Base-by-base conservation (phyloP, 2,113 vertebrate species). In the Myotis lucifugus region DNA sequence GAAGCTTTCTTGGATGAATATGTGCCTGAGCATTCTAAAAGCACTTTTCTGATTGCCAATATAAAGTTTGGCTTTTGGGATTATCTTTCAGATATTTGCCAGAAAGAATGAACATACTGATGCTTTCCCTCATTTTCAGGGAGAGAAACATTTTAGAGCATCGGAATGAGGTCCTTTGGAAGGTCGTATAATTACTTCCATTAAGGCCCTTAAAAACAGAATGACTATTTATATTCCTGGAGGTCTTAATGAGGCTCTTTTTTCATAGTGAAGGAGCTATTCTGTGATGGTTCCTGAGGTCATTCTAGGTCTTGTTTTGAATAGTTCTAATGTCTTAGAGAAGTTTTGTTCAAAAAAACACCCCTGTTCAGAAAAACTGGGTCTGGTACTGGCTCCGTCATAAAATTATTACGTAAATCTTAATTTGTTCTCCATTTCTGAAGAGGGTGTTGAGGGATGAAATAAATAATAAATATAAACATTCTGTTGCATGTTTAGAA, bases 171-270 rank as follows among this genome's bases (percentile, higher is more conserved):
- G 67, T 77, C 70, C 46, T 76, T 18, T 76, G 34, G 90, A 95
- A 93, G 95, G 94, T 83, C 2, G 0, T 66, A 93, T 95, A 97
- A 97, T 97, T 96, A 90, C 37, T 95, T 64, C 90, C 90, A 95
- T 97, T 96, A 96, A 96, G 90, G 52, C 66, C 88, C 95, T 95
- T 95, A 90, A 95, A 96, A 95, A 94, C 69, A 96, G 83, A 96
- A 83, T 74, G 48, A 48, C 90, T 95, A 92, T 97, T 97, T 97
- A 92, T 95, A 95, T 88, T 93, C 67, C 67, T 78, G 85, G 85
- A 96, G 90, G 88, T 95, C 85, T 94, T 96, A 94, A 96, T 93
- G 90, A 94, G 93, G 54, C 81, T 87, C 72, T 96, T 95, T 95
- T 94, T 96, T 88, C 90, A 67, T 34, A 85, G 70, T 84, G 67